phyloP scores from a whole-genome alignment of 2,113 vertebrate genomes.

The Dromiciops gliroides region DNA sequence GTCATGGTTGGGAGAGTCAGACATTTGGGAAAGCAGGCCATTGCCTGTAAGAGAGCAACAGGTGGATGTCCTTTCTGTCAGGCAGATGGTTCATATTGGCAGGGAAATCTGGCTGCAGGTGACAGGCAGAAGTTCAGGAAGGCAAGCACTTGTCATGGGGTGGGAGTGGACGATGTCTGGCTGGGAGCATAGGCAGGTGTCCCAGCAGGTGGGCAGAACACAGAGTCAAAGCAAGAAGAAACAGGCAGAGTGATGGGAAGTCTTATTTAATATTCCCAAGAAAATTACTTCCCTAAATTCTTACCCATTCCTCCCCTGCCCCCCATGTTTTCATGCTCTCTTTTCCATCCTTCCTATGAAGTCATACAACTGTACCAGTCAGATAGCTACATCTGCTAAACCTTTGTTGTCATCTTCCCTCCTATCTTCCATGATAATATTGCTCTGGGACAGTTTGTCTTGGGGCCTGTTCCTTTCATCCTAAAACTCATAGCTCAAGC shows the following conservation, averaged over 20 bases:
- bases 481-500: background rate
- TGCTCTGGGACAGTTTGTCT: background rate
- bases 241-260: background rate
- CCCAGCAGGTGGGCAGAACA: background rate
- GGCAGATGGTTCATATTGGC: background rate
- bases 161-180: background rate
- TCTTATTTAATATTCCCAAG: background rate
- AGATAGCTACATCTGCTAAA: background rate
- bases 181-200: background rate
- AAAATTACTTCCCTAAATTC: background rate
- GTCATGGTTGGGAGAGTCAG: background rate
- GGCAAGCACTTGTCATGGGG: background rate
- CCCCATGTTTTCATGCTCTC: background rate
- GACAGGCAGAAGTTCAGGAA: background rate
- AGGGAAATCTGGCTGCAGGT: background rate
- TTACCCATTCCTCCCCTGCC: background rate
- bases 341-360: background rate
- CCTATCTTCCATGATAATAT: background rate
- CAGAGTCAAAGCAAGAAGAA: background rate
- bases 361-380: background rate
- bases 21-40: background rate
- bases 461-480: background rate
- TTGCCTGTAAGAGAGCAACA: background rate
- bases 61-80: background rate
- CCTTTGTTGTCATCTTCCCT: background rate